Conservation (phyloP, 2,797 vertebrate species). For the Alcedo atthis region DNA sequence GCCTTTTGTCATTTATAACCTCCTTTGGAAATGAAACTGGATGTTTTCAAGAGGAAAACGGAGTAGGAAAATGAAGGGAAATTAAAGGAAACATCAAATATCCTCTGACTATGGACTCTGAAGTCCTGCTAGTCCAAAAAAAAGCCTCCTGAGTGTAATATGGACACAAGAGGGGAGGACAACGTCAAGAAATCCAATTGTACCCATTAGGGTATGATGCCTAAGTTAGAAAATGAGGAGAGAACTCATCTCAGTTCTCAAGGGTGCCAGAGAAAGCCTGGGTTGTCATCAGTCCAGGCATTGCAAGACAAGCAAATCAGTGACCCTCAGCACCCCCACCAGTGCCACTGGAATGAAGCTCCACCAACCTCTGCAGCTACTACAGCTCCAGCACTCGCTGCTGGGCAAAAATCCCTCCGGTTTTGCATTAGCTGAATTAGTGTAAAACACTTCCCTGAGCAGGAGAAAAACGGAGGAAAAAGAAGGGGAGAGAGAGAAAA, state of each 20-base stretch:
- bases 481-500: too few species aligned
- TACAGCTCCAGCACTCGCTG: too few species aligned
- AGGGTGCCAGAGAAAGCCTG: background rate
- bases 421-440: background rate
- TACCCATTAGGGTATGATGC: background rate
- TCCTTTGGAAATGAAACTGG: background rate
- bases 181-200: background rate
- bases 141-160: background rate
- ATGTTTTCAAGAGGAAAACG: background rate
- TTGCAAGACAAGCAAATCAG: background rate
- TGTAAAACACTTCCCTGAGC: background rate
- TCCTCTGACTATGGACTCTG: background rate
- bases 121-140: background rate
- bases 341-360: background rate
- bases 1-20: background rate
- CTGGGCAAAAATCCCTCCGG: accelerated
- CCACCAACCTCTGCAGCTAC: background rate
- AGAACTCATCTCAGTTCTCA: background rate
- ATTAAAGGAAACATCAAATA: background rate
- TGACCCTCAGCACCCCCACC: background rate
- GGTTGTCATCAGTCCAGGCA: background rate
- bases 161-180: background rate
- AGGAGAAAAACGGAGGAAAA: accelerated
- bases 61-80: background rate
- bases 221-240: background rate